Base-by-base conservation (phyloP, 2,113 vertebrate genomes). In the Melanotaenia duboulayi region DNA sequence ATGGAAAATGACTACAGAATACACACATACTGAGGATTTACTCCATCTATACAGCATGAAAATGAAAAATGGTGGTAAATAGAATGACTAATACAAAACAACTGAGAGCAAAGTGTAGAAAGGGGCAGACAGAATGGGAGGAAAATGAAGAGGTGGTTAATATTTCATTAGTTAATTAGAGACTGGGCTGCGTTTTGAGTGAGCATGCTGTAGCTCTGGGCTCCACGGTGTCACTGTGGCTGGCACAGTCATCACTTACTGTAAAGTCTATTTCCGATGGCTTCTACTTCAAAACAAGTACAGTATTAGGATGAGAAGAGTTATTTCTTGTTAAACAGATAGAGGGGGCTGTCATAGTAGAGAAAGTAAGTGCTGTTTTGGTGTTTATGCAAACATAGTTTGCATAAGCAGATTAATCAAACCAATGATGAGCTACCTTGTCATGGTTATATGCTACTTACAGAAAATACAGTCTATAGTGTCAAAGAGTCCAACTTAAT, bases 91-190 rank as follows among this genome's bases (percentile, higher is more conserved):
- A 83, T 85, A 85, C n/a, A 74, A 77, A 83, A 84, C 72, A 58
- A 57, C 1, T 12, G 77, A 70, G 61, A 64, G 61, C 74, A 86
- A 87, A 85, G 82, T 80, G 72, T 42, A 65, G 78, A 71, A 68
- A 59, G 61, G 74, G 69, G 79, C 77, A 86, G 83, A 85, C 76
- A 84, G 80, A 88, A 83, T 71, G 61, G 88, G 86, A 74, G 72
- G 81, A 89, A 89, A 90, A 85, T 81, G 85, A 90, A 82, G 81
- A 89, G 89, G 81, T 91, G 83, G 76, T 93, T 92, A 93, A 93
- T 93, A 92, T 92, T 93, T 92, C 86, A 92, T 91, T 87, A 90
- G 88, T 91, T 93, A 92, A 93, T 93, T 93, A 92, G 89, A 87
- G 86, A 76, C 78, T 81, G 87, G 74, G 85, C 83, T 83, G 69